These are phyloP conservation scores for Biston betularia DNA, from an alignment of 2,888 invertebrate genomes.

Conservation along the genomic window DNA sequence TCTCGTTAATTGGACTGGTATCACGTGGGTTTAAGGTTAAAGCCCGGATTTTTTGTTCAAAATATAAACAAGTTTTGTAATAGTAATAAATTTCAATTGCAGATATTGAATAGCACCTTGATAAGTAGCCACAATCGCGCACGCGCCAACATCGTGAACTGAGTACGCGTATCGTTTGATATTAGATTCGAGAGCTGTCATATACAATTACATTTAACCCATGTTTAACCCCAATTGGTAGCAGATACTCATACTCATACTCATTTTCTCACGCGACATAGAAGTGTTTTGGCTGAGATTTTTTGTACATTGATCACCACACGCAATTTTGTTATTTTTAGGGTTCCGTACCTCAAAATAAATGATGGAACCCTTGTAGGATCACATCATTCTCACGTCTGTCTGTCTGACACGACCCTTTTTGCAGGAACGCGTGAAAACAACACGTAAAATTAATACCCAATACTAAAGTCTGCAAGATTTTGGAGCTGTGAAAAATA, in stretches of 20 bases:
- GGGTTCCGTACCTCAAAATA: no score
- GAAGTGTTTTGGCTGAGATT: conserved; percentile 12
- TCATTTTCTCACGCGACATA: conserved; percentile 61
- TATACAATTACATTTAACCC: conserved; percentile 76
- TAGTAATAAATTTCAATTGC: conserved; percentile 27
- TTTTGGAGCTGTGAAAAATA: no score
- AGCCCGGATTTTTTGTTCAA: background rate
- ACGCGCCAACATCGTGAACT: conserved; percentile 63
- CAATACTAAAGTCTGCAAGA: no score
- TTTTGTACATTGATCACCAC: background rate
- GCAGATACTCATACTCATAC: no score
- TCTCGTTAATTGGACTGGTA: conserved; percentile 1
- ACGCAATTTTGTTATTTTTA: background rate
- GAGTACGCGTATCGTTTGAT: conserved; percentile 58
- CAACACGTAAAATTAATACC: no score
- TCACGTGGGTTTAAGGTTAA: background rate
- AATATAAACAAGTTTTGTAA: conserved; percentile 3
- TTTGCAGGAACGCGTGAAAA: no score
- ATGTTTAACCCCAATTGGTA: conserved; percentile 78
- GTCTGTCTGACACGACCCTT: no score
- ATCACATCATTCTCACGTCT: no score
- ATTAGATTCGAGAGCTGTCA: conserved; percentile 66
- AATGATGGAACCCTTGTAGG: no score
- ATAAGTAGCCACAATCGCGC: conserved; percentile 41
- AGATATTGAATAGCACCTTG: conserved; percentile 9